Evolutionary conservation across 1,140 invertebrate species (phyloP), one percentile per base, ranked within the genome.

Genomic region (Sitophilus oryzae): DNA sequence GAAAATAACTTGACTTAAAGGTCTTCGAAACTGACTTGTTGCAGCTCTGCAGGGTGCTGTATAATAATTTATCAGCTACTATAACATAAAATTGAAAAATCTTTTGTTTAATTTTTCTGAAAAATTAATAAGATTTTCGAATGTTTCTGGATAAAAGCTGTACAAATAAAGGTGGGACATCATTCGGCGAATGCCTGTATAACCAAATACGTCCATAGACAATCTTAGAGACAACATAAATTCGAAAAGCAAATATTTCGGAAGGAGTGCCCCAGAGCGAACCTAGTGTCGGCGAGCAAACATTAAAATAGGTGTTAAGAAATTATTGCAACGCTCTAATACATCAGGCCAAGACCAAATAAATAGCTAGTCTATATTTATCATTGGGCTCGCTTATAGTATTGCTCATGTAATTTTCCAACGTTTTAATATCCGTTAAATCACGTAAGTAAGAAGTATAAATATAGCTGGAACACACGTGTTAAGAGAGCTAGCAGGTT

Each of bases 381-480:
- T 51, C 48, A 51, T 21, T 44, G n/a, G 25, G 16, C 14, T 18
- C 23, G 23, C 21, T 37, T 44, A 52, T 45, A 34, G 15, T 34
- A 23, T 46, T 46, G 52, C 45, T 54, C 44, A 54, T 54, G 52
- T 41, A 47, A 54, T 54, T 54, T 54, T 54, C 52, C 44, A 46
- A 47, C 35, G 41, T 54, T 54, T 47, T 48, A 56, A 56, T 56
- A 47, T 56, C 46, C 19, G 48, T 48, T 56, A 48, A 56, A 56
- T 49, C 44, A 49, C 36, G 21, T 19, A 41, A 56, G 36, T 49
- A 20, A 41, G 25, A 19, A 15, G 42, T 38, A 15, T 56, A 56
- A 48, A 56, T 56, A 48, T 56, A 55, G 45, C 53, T 42, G 37
- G 53, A 48, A 46, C 51, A 53, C 50, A 52, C 50, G 44, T 41